Percentiles rank a stretch among this genome's conserved stretches.
These are phyloP conservation scores for Malacoctenus gilli DNA, from an alignment of 2,797 vertebrate genomes.

Conservation along the genomic window DNA sequence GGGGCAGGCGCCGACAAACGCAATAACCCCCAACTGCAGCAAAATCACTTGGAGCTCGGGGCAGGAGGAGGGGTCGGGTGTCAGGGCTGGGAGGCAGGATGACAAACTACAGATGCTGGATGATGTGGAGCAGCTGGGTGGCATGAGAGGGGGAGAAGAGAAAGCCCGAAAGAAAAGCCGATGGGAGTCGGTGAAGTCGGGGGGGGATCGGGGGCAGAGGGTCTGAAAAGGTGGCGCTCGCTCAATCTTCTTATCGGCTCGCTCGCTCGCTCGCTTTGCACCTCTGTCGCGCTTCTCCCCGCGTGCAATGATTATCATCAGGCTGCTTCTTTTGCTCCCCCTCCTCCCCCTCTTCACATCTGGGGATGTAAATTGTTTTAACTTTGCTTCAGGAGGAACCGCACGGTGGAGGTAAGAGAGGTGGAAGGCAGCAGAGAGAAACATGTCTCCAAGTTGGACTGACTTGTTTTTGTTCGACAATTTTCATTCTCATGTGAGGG, in stretches of 20 bases:
- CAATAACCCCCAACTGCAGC: slow-evolving; percentile 44
- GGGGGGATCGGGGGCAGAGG: neutral
- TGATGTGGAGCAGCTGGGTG: neutral
- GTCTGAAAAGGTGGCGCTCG: slow-evolving; percentile 6
- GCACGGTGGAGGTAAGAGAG: too few species aligned
- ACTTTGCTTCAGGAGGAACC: too few species aligned
- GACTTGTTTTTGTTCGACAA: too few species aligned
- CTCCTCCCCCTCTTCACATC: slow-evolving; percentile 10
- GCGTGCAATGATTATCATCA: slow-evolving; percentile 32
- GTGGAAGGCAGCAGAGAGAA: too few species aligned
- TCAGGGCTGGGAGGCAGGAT: neutral
- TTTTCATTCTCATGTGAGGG: neutral
- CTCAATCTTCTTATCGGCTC: slow-evolving; percentile 22
- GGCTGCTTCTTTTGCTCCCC: neutral
- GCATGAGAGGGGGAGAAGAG: neutral
- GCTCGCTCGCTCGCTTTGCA: slow-evolving; percentile 9
- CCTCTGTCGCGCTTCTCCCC: slow-evolving; percentile 12
- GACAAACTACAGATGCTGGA: neutral
- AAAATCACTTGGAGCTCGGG: slow-evolving; percentile 41
- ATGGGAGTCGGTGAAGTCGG: too few species aligned
- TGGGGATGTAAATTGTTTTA: neutral
- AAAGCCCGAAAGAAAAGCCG: neutral
- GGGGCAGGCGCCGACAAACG: slow-evolving; percentile 33
- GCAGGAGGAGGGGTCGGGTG: too few species aligned
- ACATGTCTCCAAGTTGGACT: too few species aligned